A percentile compares a stretch with the other conserved stretches of the same genome.
phyloP scores from a whole-genome alignment of 2,113 vertebrate species.

The Mungos mungo region DNA sequence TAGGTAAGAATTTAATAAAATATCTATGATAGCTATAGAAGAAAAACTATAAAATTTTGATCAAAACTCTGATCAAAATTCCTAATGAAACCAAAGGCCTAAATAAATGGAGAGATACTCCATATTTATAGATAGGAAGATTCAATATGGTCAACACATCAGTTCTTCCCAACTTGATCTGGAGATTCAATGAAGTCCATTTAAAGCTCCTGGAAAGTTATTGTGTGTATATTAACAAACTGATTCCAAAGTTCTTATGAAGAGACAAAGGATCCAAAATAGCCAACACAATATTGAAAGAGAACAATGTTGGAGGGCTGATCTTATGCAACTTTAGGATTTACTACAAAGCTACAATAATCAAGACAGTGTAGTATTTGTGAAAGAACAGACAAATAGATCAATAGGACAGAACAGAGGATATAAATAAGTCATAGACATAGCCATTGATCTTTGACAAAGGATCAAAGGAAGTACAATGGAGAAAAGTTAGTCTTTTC shows the following conservation, averaged over 20 bases:
- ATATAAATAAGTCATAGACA: not conserved
- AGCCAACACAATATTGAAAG: not conserved
- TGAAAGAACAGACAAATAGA: not conserved
- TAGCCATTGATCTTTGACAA: not conserved
- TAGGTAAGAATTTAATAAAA: not conserved
- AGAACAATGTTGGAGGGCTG: not conserved
- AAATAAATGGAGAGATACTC: not conserved
- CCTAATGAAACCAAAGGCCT: not conserved
- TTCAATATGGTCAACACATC: not conserved
- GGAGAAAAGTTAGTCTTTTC: not conserved
- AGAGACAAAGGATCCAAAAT: not conserved
- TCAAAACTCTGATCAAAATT: not conserved
- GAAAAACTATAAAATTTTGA: not conserved
- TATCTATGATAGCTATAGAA: not conserved
- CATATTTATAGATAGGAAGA: not conserved
- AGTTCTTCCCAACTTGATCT: not conserved
- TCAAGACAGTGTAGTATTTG: not conserved
- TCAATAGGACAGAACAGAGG: not conserved
- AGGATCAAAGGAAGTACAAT: not conserved
- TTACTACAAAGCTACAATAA: not conserved
- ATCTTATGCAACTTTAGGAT: not conserved
- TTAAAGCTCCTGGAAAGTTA: not conserved
- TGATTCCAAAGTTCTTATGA: not conserved
- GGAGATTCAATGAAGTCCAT: not conserved
- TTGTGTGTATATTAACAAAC: not conserved